Evolutionary conservation across 2,113 vertebrate genomes (phyloP), one percentile per base, ranked within the genome.

Genomic region (Cololabis saira): DNA sequence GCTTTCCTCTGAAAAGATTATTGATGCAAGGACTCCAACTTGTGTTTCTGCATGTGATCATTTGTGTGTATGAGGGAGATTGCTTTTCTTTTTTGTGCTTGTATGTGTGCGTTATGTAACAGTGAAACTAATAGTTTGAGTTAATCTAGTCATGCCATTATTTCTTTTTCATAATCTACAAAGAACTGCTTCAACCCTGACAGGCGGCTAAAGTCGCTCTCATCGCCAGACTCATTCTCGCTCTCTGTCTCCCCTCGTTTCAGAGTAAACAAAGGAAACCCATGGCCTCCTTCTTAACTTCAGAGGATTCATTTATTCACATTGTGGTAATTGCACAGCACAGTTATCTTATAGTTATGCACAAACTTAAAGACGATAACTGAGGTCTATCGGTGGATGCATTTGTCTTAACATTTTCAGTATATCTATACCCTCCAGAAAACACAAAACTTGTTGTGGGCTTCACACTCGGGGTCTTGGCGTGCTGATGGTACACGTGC

Each of bases 251-350:
- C 17, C 69, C 40, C 71, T 75, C 64, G 73, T 82, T 48, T 63
- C 75, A 41, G 53, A 45, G 78, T 74, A 82, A n/a, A 84, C 78
- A 84, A 77, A 82, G 75, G 40, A 58, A 80, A 71, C 18, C 71
- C 56, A 69, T 45, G 60, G 62, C 54, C 56, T 48, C 50, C 74
- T 56, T 74, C 61, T 67, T 54, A 78, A 79, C 71, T 76, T 83
- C 73, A 51, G 43, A 84, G 40, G 48, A 72, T 63, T 85, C 62
- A 85, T 58, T 79, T 78, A 78, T 78, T 82, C 61, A 81, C 53
- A n/a, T 41, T 27, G 50, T 74, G 43, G 61, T 61, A 64, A 83
- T 72, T 75, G 56, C 41, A 52, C 69, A 19, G 60, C 68, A 62
- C 22, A 30, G 53, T 67, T 53, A 77, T 75, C 45, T 37, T 7